Base-by-base conservation (phyloP, 2,113 vertebrate genomes). In the Gopherus flavomarginatus region DNA sequence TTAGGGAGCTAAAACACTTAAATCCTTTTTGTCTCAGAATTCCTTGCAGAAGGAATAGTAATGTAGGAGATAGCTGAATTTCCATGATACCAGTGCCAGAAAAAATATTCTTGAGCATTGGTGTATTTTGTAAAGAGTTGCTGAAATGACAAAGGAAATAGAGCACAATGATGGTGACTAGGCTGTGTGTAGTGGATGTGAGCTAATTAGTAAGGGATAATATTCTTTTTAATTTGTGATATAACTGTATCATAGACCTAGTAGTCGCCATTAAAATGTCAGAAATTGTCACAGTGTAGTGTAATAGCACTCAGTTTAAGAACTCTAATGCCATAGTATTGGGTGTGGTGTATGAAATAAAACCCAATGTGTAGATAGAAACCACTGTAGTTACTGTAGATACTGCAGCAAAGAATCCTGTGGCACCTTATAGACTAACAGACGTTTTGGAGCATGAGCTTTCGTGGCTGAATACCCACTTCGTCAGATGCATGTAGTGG, bases 101-200 rank as follows among this genome's bases (percentile, higher is more conserved):
- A n/a, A n/a, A 84, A 91, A 65, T 59, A 53, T 19, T 38, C 85
- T 77, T 86, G 14, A 0, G 22, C 72, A 44, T 22, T 6, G 81
- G 38, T 42, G 69, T 11, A 50, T 87, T 92, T 90, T 79, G 78
- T 17, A 13, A 81, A 42, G 47, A 93, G 1, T 14, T 87, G 57
- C 42, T 81, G 17, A 56, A 75, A 49, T 75, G 92, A 1, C 31
- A 56, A 2, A 8, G 2, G 24, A 82, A 82, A 56, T 42, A 38
- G 16, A 11, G 13, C 21, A 38, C 14, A 26, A 72, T 59, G 31
- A 6, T 69, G 4, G 7, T 13, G 47, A 11, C 49, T 19, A 29
- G 13, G 8, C 19, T 35, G 2, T 57, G 17, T 52, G 12, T 0
- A 0, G 16, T 52, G 10, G 21, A 11, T 12, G 2, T 27, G 49